Evolutionary conservation across 2,113 vertebrate genomes (phyloP), one percentile per base, ranked within the genome.

Genomic region (Acrocephalus kingi): DNA sequence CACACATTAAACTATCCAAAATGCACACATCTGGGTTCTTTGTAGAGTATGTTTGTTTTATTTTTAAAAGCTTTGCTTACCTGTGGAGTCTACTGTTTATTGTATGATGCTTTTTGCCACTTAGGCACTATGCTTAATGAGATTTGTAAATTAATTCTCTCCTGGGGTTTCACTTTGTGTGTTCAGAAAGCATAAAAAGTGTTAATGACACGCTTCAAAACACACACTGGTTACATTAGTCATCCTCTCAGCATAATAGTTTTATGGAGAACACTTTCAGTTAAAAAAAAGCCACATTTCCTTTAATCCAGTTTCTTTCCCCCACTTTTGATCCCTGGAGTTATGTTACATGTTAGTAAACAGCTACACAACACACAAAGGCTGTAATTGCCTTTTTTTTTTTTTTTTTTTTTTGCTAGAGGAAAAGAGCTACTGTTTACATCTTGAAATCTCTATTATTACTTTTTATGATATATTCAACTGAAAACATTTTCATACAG

Each of bases 121-220:
- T 89, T 82, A 93, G 87, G 73, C 89, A 78, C 84, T 94, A 54
- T 61, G 81, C 81, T 91, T 96, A 94, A 96, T 96, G 87, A 96
- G 89, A 94, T 95, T 93, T 94, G 87, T 96, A 95, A 97, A 95
- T 94, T 78, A 94, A 95, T 95, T 96, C 69, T 93, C 84, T 97
- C 93, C 87, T 82, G 94, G 87, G 93, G 58, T 94, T 97, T 95
- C 74, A 91, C 91, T 91, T 95, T 95, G 87, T 96, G 89, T 89
- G 84, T 67, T 96, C 87, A 92, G 94, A 94, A 94, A 95, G 94
- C 94, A 95, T 95, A 95, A 91, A 89, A 95, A 89, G 80, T 76
- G 93, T 94, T 97, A 88, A 68, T 79, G 94, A 94, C 93, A 96
- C 0, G 45, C 94, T 96, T 97, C 94, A 89, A 76, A 94, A 95